phyloP scores from a whole-genome alignment of 1,140 invertebrate species.

The Drosophila paulistorum region DNA sequence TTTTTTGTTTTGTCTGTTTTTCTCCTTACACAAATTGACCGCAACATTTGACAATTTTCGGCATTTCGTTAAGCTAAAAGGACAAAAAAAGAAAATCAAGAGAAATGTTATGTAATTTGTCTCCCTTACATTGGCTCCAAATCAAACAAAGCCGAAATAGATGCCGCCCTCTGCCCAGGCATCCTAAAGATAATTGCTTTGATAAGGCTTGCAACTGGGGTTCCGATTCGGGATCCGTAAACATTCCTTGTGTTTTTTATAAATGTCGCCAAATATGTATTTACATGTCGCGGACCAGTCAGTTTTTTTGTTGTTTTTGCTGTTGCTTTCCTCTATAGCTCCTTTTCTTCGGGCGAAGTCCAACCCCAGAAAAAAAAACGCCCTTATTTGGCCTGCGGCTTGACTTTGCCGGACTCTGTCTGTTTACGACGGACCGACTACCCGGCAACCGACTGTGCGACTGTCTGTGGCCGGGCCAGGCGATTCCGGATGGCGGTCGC shows the following conservation, averaged over 20 bases:
- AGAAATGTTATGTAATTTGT: too few species aligned
- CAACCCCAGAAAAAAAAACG: too few species aligned
- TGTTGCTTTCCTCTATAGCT: too few species aligned
- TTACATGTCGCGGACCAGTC: slow-evolving; percentile 67
- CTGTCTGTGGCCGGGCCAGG: too few species aligned
- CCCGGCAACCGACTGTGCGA: too few species aligned
- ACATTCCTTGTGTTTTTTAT: slow-evolving; percentile 53
- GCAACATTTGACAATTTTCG: slow-evolving; percentile 69
- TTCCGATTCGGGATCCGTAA: slow-evolving; percentile 29
- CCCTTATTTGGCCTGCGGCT: too few species aligned
- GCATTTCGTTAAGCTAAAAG: slow-evolving; percentile 34
- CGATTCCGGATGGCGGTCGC: too few species aligned
- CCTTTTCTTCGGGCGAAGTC: too few species aligned
- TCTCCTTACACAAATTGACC: too few species aligned
- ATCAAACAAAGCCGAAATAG: slow-evolving; percentile 54
- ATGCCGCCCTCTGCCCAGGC: slow-evolving; percentile 28
- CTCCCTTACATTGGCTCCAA: slow-evolving; percentile 62
- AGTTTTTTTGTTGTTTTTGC: slow-evolving; percentile 25
- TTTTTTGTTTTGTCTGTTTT: too few species aligned
- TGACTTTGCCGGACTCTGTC: too few species aligned
- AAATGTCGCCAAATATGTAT: slow-evolving; percentile 79
- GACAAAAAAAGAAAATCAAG: slow-evolving; percentile 57
- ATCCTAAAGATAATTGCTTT: slow-evolving; percentile 79
- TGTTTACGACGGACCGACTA: too few species aligned
- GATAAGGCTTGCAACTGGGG: slow-evolving; percentile 58